A percentile compares a stretch with the other conserved stretches of the same genome.
Conservation (phyloP, 2,797 vertebrate species). For the Cryptoprocta ferox region DNA sequence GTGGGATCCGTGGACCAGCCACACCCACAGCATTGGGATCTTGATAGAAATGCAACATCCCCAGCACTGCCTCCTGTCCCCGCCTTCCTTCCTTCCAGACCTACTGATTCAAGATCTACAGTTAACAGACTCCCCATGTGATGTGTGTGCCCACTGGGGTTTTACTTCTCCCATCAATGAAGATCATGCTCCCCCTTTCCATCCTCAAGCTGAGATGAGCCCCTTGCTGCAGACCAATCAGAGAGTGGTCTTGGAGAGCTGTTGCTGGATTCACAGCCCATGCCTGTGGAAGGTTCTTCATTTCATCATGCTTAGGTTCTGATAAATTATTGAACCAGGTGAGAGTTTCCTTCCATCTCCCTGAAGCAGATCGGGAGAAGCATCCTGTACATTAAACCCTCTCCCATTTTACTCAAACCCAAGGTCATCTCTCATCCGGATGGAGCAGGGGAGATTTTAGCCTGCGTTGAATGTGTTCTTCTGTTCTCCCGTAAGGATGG, state of each 20-base stretch:
- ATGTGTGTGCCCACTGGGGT: too few relatives aligned
- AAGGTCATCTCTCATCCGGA: conserved; percentile 65
- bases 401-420: conserved; percentile 46
- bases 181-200: background rate
- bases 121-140: background rate
- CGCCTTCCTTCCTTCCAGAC: background rate
- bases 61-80: background rate
- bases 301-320: conserved; percentile 52
- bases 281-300: background rate
- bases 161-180: background rate
- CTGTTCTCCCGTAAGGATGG: background rate
- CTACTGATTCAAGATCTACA: background rate
- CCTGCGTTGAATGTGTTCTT: background rate
- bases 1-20: background rate
- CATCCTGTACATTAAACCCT: conserved; percentile 77
- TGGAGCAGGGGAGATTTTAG: conserved; percentile 60
- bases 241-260: background rate
- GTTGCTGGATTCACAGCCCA: background rate
- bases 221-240: background rate
- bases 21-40: background rate
- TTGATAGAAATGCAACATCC: background rate
- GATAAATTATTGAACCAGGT: conserved; percentile 81
- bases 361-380: conserved; percentile 55
- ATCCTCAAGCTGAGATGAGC: background rate
- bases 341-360: conserved; percentile 60